Base-by-base conservation (phyloP, 2,113 vertebrate species). In the Narcine bancroftii region DNA sequence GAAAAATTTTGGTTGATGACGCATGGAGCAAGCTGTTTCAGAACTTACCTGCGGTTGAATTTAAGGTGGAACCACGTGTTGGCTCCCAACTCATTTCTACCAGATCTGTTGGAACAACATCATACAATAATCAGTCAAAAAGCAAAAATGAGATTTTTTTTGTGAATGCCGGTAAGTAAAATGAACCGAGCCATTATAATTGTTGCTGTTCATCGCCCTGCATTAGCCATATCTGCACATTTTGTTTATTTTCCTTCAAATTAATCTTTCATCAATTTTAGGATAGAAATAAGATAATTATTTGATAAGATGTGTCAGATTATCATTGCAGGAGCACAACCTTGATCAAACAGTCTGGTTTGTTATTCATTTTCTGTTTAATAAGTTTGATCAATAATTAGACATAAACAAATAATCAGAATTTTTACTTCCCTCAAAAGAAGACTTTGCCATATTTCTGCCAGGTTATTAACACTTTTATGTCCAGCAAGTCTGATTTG, bases 341-440 rank as follows among this genome's bases (percentile, higher is more conserved):
- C 89, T 47, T 66, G 63, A 66, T 71, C 24, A 47, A 29, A 65
- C 26, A 45, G 39, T 69, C 65, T 42, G 42, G 21, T 33, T 45
- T 1, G 89, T 47, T 71, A 69, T 17, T 69, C 47, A 69, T 69
- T 69, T 91, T 91, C 21, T 47, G 29, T 45, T 69, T 69, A 69
- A 91, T 91, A 91, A 91, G 69, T 11, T 45, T 91, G 65, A 91
- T 87, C n/a, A 87, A 60, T 87, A 87, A 47, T 71, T 91, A 29
- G 89, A 91, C 63, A 71, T 91, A 26, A 65, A 7, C 42, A 69
- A 69, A 21, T 45, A 45, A 91, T 91, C 89, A 26, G 60, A 71
- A 69, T 36, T 29, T 11, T 71, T 47, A 45, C 63, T 69, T 39
- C 26, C 60, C 24, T 91, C 66, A 69, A 91, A 69, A 65, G 15